Percentiles rank a stretch among this genome's conserved stretches.
phyloP scores from a whole-genome alignment of 1,140 invertebrate genomes.

The Antheraea pernyi region DNA sequence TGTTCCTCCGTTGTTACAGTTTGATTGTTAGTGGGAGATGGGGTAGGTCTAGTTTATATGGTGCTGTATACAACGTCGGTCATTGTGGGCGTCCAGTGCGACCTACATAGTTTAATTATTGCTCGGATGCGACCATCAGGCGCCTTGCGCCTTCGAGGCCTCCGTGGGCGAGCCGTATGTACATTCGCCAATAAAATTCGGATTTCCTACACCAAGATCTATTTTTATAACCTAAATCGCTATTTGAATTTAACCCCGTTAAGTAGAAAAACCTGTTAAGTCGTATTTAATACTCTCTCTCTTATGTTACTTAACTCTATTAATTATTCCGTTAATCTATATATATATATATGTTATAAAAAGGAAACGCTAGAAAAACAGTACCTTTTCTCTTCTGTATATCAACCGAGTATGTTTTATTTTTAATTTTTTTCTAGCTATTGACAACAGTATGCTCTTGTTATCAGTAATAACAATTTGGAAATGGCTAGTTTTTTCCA shows the following conservation, averaged over 20 bases:
- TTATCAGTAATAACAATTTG: too few species aligned
- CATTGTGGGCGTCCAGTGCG: constrained; percentile 54
- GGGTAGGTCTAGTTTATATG: constrained; percentile 35
- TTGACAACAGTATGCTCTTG: too few species aligned
- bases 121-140: constrained; percentile 61
- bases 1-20: constrained; percentile 19
- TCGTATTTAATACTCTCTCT: background rate
- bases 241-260: background rate
- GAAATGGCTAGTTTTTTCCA: too few species aligned
- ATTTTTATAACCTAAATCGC: constrained; percentile 7
- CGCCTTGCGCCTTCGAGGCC: constrained; percentile 60
- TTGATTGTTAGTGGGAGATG: constrained; percentile 32
- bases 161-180: constrained; percentile 47
- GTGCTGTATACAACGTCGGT: constrained; percentile 42
- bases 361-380: too few species aligned
- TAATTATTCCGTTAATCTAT: too few species aligned
- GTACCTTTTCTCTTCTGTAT: too few species aligned
- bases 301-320: background rate
- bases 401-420: too few species aligned
- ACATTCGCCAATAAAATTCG: constrained; percentile 12
- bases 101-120: constrained; percentile 72
- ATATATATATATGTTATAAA: too few species aligned
- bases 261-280: background rate
- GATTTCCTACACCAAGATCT: background rate
- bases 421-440: too few species aligned